Percentiles rank a stretch among this genome's conserved stretches.
Evolutionary conservation across 1,140 invertebrate genomes (phyloP).

Genomic region (Drosophila prosaltans): DNA sequence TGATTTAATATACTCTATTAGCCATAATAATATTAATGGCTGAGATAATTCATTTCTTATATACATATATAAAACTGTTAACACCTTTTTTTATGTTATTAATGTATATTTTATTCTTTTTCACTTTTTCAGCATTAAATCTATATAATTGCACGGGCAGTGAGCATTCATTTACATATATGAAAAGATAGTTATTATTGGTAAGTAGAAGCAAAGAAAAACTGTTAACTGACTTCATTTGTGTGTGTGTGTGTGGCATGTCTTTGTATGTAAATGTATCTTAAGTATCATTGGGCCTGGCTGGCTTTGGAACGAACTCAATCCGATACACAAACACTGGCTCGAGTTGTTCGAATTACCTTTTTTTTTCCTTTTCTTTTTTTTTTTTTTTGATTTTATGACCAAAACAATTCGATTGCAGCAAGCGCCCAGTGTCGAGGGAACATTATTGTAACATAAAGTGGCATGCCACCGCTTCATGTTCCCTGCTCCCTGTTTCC

Average conservation of each 20-base stretch:
- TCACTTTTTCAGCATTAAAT: neutral
- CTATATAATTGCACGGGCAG: neutral
- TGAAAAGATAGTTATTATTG: neutral
- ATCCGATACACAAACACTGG: slow-evolving; percentile 10
- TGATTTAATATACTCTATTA: no score
- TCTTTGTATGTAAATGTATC: slow-evolving; percentile 26
- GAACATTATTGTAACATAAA: slow-evolving; percentile 81
- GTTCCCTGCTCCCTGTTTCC: neutral
- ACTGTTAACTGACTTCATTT: slow-evolving; percentile 5
- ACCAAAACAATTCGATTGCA: slow-evolving; percentile 80
- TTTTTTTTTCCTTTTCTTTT: slow-evolving; percentile 20
- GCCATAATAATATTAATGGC: no score
- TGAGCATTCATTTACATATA: neutral
- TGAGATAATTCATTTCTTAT: no score
- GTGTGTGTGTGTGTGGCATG: neutral
- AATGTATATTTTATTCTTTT: neutral
- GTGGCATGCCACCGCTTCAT: slow-evolving; percentile 47
- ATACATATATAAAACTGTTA: no score
- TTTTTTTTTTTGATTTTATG: slow-evolving; percentile 70
- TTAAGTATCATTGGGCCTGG: slow-evolving; percentile 16
- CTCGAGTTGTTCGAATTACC: slow-evolving; percentile 60
- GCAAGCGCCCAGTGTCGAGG: slow-evolving; percentile 61
- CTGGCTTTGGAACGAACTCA: neutral
- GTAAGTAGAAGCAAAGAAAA: neutral
- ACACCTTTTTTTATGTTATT: neutral